Conservation (phyloP, 2,797 vertebrate species). For the Melanotaenia parkinsoni region DNA sequence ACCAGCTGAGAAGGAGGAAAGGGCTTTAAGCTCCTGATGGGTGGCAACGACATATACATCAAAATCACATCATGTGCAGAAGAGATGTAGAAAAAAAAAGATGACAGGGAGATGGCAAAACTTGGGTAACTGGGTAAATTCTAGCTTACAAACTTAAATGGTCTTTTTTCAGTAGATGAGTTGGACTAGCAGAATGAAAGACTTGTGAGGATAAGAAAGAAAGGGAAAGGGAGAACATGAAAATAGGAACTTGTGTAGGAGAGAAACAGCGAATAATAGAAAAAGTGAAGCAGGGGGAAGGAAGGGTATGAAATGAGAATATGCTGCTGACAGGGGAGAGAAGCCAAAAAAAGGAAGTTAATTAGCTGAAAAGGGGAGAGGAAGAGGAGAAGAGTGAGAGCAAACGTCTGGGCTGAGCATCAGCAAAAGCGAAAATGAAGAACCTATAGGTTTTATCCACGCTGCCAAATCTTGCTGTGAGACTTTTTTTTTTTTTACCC, state of each 20-base stretch:
- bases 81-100: constrained; percentile 14
- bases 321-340: constrained; percentile 74
- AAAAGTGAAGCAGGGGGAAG: constrained; percentile 55
- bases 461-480: constrained; percentile 4
- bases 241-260: constrained; percentile 44
- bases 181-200: constrained; percentile 19
- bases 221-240: constrained; percentile 38
- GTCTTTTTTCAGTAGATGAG: constrained; percentile 38
- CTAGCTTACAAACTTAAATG: constrained; percentile 26
- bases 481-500: constrained; percentile 14
- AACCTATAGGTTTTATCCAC: constrained; percentile 36
- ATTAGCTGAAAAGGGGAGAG: constrained; percentile 72
- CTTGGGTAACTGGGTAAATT: constrained; percentile 9
- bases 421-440: constrained; percentile 58
- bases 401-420: constrained; percentile 57
- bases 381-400: constrained; percentile 44
- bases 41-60: constrained; percentile 59
- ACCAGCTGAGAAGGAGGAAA: constrained; percentile 50
- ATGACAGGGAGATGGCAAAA: not conserved
- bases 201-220: constrained; percentile 23
- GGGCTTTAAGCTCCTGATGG: constrained; percentile 51
- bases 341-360: constrained; percentile 76
- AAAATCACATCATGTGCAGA: constrained; percentile 28
- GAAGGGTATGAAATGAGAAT: constrained; percentile 65
- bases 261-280: constrained; percentile 39